Base-by-base conservation (phyloP, 2,888 invertebrate genomes). In the Micoletzkya japonica region DNA sequence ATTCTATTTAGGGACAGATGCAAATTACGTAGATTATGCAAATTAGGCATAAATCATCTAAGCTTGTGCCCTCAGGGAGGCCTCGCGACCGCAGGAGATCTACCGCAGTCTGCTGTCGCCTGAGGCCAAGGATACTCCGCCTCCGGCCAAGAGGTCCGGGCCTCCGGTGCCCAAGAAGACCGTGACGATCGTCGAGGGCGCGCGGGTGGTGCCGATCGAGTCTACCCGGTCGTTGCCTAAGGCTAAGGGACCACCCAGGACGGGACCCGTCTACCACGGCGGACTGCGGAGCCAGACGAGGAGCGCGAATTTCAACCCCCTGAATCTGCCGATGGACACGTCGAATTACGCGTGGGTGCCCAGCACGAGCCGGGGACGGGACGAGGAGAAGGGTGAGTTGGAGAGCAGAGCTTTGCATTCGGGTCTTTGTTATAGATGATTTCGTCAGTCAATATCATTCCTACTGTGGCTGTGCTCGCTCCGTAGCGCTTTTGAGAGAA, bases 271-370 rank as follows among this genome's bases (percentile, higher is more conserved):
- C 17, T 66, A 32, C 64, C 64, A 66, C 26, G 64, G 64, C 30
- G 64, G 64, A 54, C 34, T 66, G 37, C 39, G 64, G 54, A 66
- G 64, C 54, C 64, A 66, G 54, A 66, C 64, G 17, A 24, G 54
- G 64, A 50, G 17, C 1, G 63, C 64, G 7, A 66, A 66, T 28
- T 66, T 66, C 54, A 66, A 66, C 34, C 64, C 64, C 28, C 54
- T 66, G 20, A 24, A 49, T 17, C 28, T 68, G 6, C 68, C 68
- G 32, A 49, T 68, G 49, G 58, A 68, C 34, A 68, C 67, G 0
- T 67, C 68, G 10, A 68, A 68, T 20, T 68, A 68, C 58, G 36
- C 6, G n/a, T 68, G 68, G 68, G n/a, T 10, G 17, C 59, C 59
- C 7, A 30, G 28, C 14, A 59, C 59, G 7, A 54, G 44, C 17